phyloP scores from a whole-genome alignment of 2,113 vertebrate genomes.

The Electrona antarctica region DNA sequence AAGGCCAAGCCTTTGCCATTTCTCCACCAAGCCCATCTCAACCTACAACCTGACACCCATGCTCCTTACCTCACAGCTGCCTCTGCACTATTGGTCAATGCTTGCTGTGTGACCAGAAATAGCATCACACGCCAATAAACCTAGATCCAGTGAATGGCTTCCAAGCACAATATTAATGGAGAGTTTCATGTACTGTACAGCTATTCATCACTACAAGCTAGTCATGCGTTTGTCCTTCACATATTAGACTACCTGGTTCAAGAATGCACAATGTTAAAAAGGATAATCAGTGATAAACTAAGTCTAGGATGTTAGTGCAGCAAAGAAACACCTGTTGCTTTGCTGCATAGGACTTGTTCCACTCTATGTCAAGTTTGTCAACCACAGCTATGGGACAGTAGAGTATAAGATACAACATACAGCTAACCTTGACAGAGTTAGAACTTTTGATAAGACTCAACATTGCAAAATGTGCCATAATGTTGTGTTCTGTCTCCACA shows the following conservation, averaged over 20 bases:
- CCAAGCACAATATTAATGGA: not conserved
- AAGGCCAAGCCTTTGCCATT: slow-evolving; percentile 49
- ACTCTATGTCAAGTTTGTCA: not conserved
- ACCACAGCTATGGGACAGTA: not conserved
- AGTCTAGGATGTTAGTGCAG: not conserved
- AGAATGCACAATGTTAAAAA: not conserved
- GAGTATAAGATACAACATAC: not conserved
- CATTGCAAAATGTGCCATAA: not conserved
- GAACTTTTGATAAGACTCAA: not conserved
- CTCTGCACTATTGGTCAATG: slow-evolving; percentile 22
- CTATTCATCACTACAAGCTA: too few species aligned
- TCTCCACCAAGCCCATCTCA: slow-evolving; percentile 25
- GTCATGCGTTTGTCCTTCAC: too few species aligned
- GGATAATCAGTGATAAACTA: not conserved
- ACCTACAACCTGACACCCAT: slow-evolving; percentile 56
- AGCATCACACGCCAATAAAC: slow-evolving; percentile 59
- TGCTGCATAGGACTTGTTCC: slow-evolving; percentile 7
- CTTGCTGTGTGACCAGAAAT: slow-evolving; percentile 53
- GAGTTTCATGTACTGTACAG: too few species aligned
- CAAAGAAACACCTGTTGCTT: slow-evolving; percentile 22
- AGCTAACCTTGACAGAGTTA: not conserved
- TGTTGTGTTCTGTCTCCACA: not conserved
- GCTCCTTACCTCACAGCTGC: slow-evolving; percentile 46
- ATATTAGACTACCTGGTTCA: too few species aligned
- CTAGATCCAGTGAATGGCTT: slow-evolving; percentile 27